These are phyloP conservation scores for Thecocarcelia acutangulata DNA, from an alignment of 2,888 invertebrate species.

Conservation along the genomic window DNA sequence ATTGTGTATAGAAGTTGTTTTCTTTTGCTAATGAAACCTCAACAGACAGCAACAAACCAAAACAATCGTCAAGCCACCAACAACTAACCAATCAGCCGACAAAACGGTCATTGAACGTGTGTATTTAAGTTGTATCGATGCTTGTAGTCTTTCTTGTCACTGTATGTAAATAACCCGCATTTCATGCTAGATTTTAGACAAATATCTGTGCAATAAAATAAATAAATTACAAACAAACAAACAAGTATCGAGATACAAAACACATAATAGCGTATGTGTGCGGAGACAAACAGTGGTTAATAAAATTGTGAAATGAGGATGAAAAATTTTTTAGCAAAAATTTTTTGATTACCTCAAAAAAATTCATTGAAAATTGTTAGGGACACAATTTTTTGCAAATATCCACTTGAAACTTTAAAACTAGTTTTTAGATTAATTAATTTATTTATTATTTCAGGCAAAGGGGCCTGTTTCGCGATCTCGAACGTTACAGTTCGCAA, in stretches of 20 bases:
- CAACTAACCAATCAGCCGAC: conserved; percentile 43
- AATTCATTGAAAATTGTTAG: no score
- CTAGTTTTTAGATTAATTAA: no score
- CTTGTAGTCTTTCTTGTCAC: not conserved
- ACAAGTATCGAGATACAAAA: not conserved
- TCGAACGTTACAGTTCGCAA: no score
- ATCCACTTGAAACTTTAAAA: no score
- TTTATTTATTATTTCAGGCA: no score
- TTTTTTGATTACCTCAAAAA: no score
- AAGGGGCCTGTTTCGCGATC: no score
- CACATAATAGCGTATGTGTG: not conserved
- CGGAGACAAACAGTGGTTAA: conserved; percentile 23
- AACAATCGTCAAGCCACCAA: conserved; percentile 37
- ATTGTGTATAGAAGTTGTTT: not conserved
- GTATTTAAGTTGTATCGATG: conserved; percentile 5
- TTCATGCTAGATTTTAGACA: conserved; percentile 47
- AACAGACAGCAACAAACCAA: conserved; percentile 47
- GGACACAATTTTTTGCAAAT: no score
- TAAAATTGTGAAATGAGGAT: not conserved
- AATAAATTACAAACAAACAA: conserved; percentile 6
- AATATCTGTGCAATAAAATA: conserved; percentile 41
- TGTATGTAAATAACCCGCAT: conserved; percentile 41
- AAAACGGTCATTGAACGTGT: conserved; percentile 63
- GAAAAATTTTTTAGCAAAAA: no score
- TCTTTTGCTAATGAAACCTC: conserved; percentile 56